These are phyloP conservation scores for Stomorhina lunata DNA, from an alignment of 2,888 invertebrate species.

Conservation along the genomic window DNA sequence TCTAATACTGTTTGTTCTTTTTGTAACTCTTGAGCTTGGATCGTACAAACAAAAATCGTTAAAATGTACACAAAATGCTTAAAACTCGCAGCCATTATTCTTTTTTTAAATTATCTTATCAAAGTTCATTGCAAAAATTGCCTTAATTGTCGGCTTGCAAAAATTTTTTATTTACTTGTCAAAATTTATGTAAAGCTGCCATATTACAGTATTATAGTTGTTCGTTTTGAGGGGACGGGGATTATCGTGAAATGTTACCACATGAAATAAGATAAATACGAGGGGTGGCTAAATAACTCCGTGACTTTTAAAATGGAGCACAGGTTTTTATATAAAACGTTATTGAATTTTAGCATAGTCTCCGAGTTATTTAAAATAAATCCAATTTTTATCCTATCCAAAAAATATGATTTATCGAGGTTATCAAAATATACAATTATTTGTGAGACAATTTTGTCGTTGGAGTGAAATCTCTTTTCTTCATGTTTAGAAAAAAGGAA, in stretches of 20 bases:
- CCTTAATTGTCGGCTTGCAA: background rate
- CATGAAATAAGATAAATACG: background rate
- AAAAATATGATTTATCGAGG: no score
- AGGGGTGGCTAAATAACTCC: background rate
- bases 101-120: background rate
- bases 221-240: background rate
- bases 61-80: constrained; percentile 5
- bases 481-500: no score
- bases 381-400: no score
- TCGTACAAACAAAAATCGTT: constrained; percentile 10
- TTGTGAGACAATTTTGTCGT: no score
- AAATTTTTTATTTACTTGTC: background rate
- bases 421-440: no score
- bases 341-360: no score
- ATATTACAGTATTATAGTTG: background rate
- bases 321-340: no score
- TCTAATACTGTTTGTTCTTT: background rate
- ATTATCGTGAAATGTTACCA: background rate
- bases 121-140: background rate
- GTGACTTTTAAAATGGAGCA: no score
- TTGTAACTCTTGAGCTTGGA: constrained; percentile 1
- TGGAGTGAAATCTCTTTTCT: no score
- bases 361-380: no score
- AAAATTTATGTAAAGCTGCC: background rate
- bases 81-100: constrained; percentile 6